Base-by-base conservation (phyloP, 2,797 vertebrate species). In the Florisuga fusca region DNA sequence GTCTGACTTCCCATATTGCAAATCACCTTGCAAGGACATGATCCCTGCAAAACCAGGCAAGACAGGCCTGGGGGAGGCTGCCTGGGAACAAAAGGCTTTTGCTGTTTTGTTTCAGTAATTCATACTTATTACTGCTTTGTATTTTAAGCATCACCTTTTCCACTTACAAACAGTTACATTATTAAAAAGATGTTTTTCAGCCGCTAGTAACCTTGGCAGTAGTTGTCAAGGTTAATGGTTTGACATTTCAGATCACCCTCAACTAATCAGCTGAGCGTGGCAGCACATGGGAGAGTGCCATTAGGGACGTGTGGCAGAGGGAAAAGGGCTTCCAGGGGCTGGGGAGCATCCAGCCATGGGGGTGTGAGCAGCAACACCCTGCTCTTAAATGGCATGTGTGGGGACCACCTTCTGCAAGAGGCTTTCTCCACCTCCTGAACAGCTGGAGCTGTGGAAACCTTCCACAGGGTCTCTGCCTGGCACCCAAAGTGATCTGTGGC, bases 191-290 rank as follows among this genome's bases (percentile, higher is more conserved):
- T 95, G 89, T 96, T 94, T 94, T 96, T 77, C 92, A 18, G 12
- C 92, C 19, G 87, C 77, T 89, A 96, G 96, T 72, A 45, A 94
- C 97, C 97, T 94, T 94, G 96, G 96, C 94, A 84, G 96, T 91
- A 86, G 95, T 94, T 92, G 97, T 59, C 85, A 94, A 92, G 82
- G 95, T 95, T 98, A 98, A 98, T 97, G 95, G 96, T 95, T 84
- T 98, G 98, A 98, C 97, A 98, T 98, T 98, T 98, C 96, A 91
- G 90, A 96, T 98, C 93, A 93, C 97, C 97, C 97, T 75, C 96
- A 76, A 82, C 96, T 98, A 96, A 98, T 98, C 97, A 98, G 94
- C 94, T 5, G 68, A 95, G 89, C 95, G 96, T 96, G 96, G 96
- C 91, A 51, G 96, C 96, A 97, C 97, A 98, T 98, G 26, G 38